Base-by-base conservation (phyloP, 1,140 invertebrate genomes). In the Neodiprion fabricii region DNA sequence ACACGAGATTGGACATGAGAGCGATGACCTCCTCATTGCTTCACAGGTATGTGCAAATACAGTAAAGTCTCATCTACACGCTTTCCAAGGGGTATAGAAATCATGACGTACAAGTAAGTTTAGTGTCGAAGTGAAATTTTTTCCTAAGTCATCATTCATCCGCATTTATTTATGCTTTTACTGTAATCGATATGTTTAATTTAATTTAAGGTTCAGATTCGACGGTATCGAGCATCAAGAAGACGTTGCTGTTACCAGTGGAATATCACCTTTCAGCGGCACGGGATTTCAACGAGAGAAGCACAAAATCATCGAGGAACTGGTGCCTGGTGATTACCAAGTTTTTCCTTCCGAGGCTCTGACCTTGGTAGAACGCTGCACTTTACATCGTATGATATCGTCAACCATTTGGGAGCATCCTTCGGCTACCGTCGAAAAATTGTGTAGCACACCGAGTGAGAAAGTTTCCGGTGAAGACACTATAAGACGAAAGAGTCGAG, bases 211-310 rank as follows among this genome's bases (percentile, higher is more conserved):
- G 78, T 87, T 91, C 71, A 89, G 91, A 61, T 85, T 92, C 48
- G 92, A 93, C 82, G 92, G 92, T 3, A 90, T 94, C 72, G 87
- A 91, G 81, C 81, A 87, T 73, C 85, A 89, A 21, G 81, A 85
- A 7, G 83, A 86, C 48, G 75, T 86, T 3, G 78, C 86, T 40
- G 85, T 89, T 77, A 87, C 85, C 5, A 86, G 90, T 14, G 86
- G 88, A 40, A 75, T 91, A 7, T 85, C 91, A 48, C 92, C 91
- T 48, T 93, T 88, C 79, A 81, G 90, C 81, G 90, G 89, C 9
- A 90, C 88, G n/a, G 89, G 89, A 11, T 88, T 88, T 71, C 91
- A 93, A 82, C 92, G 91, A 74, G 82, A 88, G 66, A 91, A 89
- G 79, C 91, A 90, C 75, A 89, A 89, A 80, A 82, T 93, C 3